Base-by-base conservation (phyloP, 2,797 vertebrate genomes). In the Varecia variegata region DNA sequence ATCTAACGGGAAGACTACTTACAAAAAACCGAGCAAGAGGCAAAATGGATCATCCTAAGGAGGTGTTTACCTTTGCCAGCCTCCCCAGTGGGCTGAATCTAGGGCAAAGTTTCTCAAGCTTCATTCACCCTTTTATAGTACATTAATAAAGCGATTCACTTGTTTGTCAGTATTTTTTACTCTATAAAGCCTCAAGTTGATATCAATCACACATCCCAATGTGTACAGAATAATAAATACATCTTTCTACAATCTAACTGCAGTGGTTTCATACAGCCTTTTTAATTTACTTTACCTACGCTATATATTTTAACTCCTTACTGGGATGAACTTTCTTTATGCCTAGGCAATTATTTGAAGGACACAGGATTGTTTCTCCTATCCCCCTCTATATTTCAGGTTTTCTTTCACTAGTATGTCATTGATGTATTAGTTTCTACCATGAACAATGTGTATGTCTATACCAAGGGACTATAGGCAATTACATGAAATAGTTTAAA, bases 61-160 rank as follows among this genome's bases (percentile, higher is more conserved):
- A 82, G 2, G 65, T 67, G 73, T 97, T 87, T 97, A 73, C 89
- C 67, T 95, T 91, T 91, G 32, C 84, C 80, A 82, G 54, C 85
- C 68, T 97, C 86, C 92, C 81, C 68, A 84, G 56, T 71, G 52
- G 97, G 96, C 96, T 97, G 87, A 97, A 94, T 96, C 84, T 74
- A 96, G 93, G 47, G 40, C 90, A 96, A 79, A 86, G 87, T 96
- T 96, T 94, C 68, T 93, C 81, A 89, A 89, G 68, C 71, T 85
- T 97, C 47, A 25, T 96, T 88, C 87, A 95, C 95, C 47, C 35
- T 94, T 95, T 96, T 90, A 97, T 30, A 83, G 92, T 85, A 96
- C 93, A 95, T 91, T 95, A 98, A 96, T 97, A 97, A 97, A 96
- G 83, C 12, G 71, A 73, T 96, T 96, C 3, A 7, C 93, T 85